phyloP scores from a whole-genome alignment of 2,797 vertebrate species.

The Phalanger gymnotis region DNA sequence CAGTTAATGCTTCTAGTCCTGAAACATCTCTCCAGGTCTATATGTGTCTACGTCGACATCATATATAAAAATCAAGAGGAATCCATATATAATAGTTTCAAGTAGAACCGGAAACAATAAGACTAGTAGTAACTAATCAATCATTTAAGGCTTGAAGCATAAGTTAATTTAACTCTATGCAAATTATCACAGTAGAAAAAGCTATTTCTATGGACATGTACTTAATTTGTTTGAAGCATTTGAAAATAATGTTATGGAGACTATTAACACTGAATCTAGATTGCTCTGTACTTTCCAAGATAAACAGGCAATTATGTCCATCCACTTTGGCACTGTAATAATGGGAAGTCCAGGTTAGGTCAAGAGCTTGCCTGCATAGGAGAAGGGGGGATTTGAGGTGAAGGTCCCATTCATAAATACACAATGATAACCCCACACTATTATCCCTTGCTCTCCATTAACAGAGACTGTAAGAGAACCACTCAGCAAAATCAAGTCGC shows the following conservation, averaged over 20 bases:
- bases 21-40: neutral
- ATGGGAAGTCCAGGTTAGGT: neutral
- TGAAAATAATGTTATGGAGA: slow-evolving; percentile 71
- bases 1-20: neutral
- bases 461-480: accelerated
- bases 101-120: slow-evolving; percentile 77
- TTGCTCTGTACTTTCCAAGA: slow-evolving; percentile 27
- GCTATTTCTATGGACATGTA: slow-evolving; percentile 67
- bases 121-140: slow-evolving; percentile 55
- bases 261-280: slow-evolving; percentile 43
- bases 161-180: slow-evolving; percentile 74
- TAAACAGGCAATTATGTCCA: neutral
- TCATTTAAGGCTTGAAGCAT: slow-evolving; percentile 65
- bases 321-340: neutral
- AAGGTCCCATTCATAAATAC: neutral
- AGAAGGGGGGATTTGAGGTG: neutral
- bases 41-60: neutral
- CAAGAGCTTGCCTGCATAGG: neutral
- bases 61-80: neutral
- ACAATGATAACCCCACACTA: accelerated
- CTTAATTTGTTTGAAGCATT: slow-evolving; percentile 67
- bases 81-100: slow-evolving; percentile 27
- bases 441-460: accelerated
- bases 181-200: slow-evolving; percentile 40
- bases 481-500: neutral